These are phyloP conservation scores for Hydrophis major DNA, from an alignment of 2,797 vertebrate species.

Conservation along the genomic window DNA sequence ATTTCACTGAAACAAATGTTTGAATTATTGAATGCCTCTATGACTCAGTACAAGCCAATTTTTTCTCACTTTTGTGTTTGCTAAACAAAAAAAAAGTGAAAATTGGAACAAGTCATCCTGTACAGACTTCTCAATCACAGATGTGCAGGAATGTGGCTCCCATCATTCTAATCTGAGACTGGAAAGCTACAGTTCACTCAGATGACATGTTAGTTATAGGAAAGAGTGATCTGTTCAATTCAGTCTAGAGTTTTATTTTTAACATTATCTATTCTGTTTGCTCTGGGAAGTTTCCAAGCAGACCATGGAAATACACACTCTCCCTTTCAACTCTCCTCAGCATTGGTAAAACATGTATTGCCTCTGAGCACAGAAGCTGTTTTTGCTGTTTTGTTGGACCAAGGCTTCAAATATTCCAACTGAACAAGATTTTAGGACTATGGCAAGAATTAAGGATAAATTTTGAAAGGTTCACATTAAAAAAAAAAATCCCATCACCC, in stretches of 20 bases:
- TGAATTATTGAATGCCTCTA: not conserved
- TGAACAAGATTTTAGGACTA: not conserved
- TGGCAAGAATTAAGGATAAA: slow-evolving; percentile 25
- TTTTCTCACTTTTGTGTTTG: not conserved
- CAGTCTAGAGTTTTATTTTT: not conserved
- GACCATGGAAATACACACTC: not conserved
- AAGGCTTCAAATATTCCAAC: not conserved
- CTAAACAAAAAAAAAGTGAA: not conserved
- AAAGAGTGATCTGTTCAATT: not conserved
- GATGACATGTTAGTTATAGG: not conserved
- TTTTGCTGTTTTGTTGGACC: not conserved
- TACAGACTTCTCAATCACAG: not conserved
- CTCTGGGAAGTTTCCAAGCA: not conserved
- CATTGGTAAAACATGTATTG: not conserved
- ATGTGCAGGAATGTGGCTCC: not conserved
- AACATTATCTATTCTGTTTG: not conserved
- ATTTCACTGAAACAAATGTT: not conserved
- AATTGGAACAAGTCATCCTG: not conserved
- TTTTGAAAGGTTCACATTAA: slow-evolving; percentile 26
- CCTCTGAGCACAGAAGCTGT: not conserved
- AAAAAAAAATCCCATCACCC: slow-evolving; percentile 5
- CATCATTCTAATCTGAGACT: not conserved
- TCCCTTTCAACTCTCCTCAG: not conserved
- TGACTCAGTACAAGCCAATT: not conserved
- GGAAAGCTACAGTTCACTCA: not conserved